Evolutionary conservation across 2,888 invertebrate genomes (phyloP).

Genomic region (Ectemnius cavifrons): DNA sequence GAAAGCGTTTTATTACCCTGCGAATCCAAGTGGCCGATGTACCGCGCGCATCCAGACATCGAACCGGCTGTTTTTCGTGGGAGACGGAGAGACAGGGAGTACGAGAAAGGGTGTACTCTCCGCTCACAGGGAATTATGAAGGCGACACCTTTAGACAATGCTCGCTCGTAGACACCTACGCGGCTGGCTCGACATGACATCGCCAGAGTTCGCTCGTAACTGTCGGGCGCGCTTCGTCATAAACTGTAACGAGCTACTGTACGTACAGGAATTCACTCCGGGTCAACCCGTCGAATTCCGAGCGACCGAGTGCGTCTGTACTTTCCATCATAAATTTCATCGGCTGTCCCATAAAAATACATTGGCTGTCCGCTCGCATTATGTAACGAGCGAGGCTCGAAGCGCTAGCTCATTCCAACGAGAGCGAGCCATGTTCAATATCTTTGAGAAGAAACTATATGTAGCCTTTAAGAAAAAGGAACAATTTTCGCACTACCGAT

Average conservation of each 20-base stretch:
- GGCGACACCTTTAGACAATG: conserved; percentile 54
- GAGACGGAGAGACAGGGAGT: neutral
- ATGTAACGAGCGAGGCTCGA: too few species aligned
- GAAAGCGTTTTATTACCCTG: conserved; percentile 8
- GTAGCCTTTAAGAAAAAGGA: too few species aligned
- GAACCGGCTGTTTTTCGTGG: neutral
- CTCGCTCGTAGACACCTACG: conserved; percentile 47
- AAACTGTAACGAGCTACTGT: conserved; percentile 59
- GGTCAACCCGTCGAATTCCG: conserved; percentile 6
- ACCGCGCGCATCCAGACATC: neutral
- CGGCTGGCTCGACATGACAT: conserved; percentile 44
- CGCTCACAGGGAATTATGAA: conserved; percentile 37
- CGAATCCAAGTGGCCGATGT: neutral
- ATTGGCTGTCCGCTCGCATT: neutral
- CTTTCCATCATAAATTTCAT: conserved; percentile 9
- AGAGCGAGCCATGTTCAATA: too few species aligned
- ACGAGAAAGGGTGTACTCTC: conserved; percentile 17
- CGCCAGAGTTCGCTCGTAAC: conserved; percentile 52
- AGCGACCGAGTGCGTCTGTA: neutral
- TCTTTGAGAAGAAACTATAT: too few species aligned
- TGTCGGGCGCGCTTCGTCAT: conserved; percentile 52
- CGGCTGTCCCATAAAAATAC: conserved; percentile 2
- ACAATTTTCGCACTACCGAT: too few species aligned
- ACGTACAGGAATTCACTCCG: conserved; percentile 12
- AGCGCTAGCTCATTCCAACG: too few species aligned